Evolutionary conservation across 2,797 vertebrate species (phyloP).

Genomic region (Gorsachius magnificus): DNA sequence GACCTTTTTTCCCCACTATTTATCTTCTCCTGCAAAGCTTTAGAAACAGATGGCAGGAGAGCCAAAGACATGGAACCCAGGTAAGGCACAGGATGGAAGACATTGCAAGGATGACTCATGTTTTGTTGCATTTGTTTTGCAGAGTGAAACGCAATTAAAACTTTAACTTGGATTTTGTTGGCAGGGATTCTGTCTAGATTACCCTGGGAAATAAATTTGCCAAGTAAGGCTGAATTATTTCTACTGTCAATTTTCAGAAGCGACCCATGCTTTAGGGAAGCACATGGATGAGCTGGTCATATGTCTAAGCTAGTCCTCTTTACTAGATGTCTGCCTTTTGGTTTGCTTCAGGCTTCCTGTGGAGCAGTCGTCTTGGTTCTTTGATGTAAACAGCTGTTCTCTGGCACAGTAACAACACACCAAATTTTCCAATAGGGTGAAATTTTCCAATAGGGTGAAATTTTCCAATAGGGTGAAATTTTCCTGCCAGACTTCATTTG

Average conservation of each 20-base stretch:
- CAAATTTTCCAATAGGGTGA: background rate
- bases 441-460: background rate
- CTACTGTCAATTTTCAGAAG: background rate
- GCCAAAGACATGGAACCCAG: background rate
- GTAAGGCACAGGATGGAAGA: background rate
- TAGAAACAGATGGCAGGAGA: background rate
- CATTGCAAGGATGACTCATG: background rate
- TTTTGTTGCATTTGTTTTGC: background rate
- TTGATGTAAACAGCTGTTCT: background rate
- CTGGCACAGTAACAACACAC: background rate
- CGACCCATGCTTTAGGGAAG: background rate
- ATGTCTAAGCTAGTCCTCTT: background rate
- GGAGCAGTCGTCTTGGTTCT: background rate
- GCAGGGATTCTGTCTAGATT: background rate
- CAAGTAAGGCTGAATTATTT: background rate
- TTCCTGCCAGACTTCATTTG: background rate
- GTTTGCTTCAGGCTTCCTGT: background rate
- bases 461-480: background rate
- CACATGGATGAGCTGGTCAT: background rate
- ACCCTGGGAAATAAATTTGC: background rate
- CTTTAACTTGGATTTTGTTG: background rate
- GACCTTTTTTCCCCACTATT: background rate
- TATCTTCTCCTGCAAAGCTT: background rate
- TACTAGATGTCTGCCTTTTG: background rate
- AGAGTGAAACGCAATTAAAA: background rate